Percentiles rank a stretch among this genome's conserved stretches.
These are phyloP conservation scores for Netta rufina DNA, from an alignment of 2,797 vertebrate species.

Conservation along the genomic window DNA sequence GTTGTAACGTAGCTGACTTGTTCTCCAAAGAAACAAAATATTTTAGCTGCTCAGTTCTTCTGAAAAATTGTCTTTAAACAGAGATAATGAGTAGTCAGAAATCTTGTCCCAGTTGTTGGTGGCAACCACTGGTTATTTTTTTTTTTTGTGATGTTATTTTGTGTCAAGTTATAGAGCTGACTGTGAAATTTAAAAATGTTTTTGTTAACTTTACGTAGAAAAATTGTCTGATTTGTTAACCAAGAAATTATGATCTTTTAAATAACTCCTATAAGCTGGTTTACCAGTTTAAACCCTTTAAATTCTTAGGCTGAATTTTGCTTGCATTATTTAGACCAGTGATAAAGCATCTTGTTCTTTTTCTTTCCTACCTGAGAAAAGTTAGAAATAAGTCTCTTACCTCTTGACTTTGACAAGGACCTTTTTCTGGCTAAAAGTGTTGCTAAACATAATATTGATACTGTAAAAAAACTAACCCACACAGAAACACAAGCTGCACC, in stretches of 20 bases:
- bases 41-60: neutral
- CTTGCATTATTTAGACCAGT: neutral
- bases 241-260: neutral
- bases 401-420: neutral
- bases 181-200: neutral
- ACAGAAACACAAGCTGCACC: constrained; percentile 25
- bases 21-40: neutral
- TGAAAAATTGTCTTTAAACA: neutral
- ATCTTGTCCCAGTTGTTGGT: neutral
- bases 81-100: neutral
- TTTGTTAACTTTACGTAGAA: neutral
- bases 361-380: constrained; percentile 19
- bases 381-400: constrained; percentile 16
- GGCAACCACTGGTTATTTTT: constrained; percentile 1
- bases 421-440: constrained; percentile 34
- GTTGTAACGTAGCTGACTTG: neutral
- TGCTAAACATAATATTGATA: constrained; percentile 54
- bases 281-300: neutral
- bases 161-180: neutral
- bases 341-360: neutral
- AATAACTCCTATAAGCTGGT: neutral
- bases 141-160: neutral
- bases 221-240: neutral
- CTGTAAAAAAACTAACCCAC: constrained; percentile 19
- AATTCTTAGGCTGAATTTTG: neutral